phyloP scores from a whole-genome alignment of 1,140 invertebrate genomes.

The Brachionus calyciflorus region DNA sequence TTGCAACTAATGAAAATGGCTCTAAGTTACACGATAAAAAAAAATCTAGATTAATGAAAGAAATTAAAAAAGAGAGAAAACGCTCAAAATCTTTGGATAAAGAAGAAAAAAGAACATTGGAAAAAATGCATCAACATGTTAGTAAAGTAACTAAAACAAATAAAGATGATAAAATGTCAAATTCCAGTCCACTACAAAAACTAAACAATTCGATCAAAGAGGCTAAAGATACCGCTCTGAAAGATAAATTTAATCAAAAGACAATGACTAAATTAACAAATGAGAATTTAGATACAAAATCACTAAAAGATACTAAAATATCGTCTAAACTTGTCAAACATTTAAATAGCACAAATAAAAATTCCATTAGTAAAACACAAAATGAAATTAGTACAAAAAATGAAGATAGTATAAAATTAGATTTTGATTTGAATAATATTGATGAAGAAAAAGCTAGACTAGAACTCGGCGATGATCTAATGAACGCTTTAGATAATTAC shows the following conservation, averaged over 20 bases:
- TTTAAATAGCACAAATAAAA: neutral
- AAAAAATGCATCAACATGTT: constrained; percentile 37
- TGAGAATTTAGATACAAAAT: constrained; percentile 34
- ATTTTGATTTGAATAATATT: neutral
- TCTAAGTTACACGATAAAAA: neutral
- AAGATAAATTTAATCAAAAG: constrained; percentile 26
- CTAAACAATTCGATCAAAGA: neutral
- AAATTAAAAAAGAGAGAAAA: constrained; percentile 4
- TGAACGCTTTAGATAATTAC: constrained; percentile 38
- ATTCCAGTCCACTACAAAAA: no score
- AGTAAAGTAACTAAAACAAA: neutral
- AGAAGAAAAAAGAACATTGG: constrained; percentile 25
- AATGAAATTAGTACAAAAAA: neutral
- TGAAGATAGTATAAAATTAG: neutral
- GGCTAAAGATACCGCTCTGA: neutral
- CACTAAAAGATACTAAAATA: constrained; percentile 21
- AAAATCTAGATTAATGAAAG: neutral
- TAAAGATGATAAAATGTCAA: neutral
- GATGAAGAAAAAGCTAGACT: neutral
- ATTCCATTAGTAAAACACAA: neutral
- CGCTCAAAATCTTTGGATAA: constrained; percentile 42
- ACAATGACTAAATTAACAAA: constrained; percentile 8
- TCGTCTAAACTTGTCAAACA: constrained; percentile 1
- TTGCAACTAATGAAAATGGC: neutral
- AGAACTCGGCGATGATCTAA: constrained; percentile 30